Percentiles rank a stretch among this genome's conserved stretches.
Evolutionary conservation across 2,888 invertebrate genomes (phyloP).

Genomic region (Gortyna flavago): DNA sequence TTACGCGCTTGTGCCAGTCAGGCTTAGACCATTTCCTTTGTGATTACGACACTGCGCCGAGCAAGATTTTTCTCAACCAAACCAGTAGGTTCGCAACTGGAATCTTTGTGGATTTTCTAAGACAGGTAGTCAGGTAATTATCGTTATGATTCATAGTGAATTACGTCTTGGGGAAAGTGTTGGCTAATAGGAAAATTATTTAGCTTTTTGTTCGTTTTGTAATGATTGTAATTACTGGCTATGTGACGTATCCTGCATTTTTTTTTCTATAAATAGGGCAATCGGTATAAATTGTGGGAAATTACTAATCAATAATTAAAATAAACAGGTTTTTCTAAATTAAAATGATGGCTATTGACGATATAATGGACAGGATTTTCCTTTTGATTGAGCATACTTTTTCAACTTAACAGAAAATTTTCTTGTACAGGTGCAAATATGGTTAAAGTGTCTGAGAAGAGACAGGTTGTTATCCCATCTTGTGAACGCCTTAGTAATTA

Average conservation of each 20-base stretch:
- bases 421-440: conserved; percentile 29
- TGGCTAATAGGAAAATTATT: conserved; percentile 55
- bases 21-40: conserved; percentile 75
- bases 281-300: conserved; percentile 26
- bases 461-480: conserved; percentile 44
- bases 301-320: conserved; percentile 1
- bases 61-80: conserved; percentile 78
- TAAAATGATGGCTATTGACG: not conserved
- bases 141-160: conserved; percentile 65
- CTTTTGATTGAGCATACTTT: not conserved
- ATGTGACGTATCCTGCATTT: conserved; percentile 47
- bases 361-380: conserved; percentile 12
- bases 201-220: conserved; percentile 46
- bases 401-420: not conserved
- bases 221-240: conserved; percentile 45
- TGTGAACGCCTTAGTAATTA: conserved; percentile 50
- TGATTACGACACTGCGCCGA: conserved; percentile 74
- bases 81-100: conserved; percentile 71
- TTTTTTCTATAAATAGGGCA: conserved; percentile 39
- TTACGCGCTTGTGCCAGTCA: conserved; percentile 78
- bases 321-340: not conserved
- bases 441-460: conserved; percentile 39
- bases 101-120: conserved; percentile 72
- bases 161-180: conserved; percentile 64
- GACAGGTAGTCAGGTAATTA: conserved; percentile 68